Evolutionary conservation across 2,888 invertebrate genomes (phyloP).

Genomic region (Atrina japonica): DNA sequence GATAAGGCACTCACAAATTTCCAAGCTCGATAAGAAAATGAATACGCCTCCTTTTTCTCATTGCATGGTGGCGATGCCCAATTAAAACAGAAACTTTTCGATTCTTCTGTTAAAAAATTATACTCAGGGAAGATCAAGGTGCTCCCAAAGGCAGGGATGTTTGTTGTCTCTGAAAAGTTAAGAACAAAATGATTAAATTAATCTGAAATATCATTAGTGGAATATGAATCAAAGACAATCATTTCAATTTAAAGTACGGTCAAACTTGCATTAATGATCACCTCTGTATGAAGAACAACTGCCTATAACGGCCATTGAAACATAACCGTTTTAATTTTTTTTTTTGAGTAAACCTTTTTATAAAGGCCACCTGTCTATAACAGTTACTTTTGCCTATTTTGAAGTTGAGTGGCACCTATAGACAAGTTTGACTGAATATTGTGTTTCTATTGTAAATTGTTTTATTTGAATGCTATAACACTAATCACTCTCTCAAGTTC

Average conservation of each 20-base stretch:
- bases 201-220: background rate
- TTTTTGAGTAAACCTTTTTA: too few relatives aligned
- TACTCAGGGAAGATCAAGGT: conserved; percentile 51
- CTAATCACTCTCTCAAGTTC: too few relatives aligned
- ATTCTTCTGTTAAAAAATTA: conserved; percentile 49
- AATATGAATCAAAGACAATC: background rate
- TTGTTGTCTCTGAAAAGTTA: conserved; percentile 6
- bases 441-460: too few relatives aligned
- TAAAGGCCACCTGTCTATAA: too few relatives aligned
- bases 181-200: background rate
- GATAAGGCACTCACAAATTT: conserved; percentile 57
- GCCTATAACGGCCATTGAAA: too few relatives aligned
- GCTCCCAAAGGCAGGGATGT: conserved; percentile 45
- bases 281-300: too few relatives aligned
- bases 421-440: too few relatives aligned
- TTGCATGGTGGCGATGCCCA: conserved; percentile 54
- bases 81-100: conserved; percentile 50
- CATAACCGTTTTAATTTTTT: background rate
- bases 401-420: too few relatives aligned
- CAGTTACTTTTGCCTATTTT: too few relatives aligned
- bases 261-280: too few relatives aligned
- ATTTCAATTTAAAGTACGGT: background rate
- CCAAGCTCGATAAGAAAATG: conserved; percentile 61
- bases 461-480: too few relatives aligned
- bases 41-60: conserved; percentile 42